A percentile compares a stretch with the other conserved stretches of the same genome.
Conservation (phyloP, 1,140 invertebrate genomes). For the Drosophila rhopaloa region DNA sequence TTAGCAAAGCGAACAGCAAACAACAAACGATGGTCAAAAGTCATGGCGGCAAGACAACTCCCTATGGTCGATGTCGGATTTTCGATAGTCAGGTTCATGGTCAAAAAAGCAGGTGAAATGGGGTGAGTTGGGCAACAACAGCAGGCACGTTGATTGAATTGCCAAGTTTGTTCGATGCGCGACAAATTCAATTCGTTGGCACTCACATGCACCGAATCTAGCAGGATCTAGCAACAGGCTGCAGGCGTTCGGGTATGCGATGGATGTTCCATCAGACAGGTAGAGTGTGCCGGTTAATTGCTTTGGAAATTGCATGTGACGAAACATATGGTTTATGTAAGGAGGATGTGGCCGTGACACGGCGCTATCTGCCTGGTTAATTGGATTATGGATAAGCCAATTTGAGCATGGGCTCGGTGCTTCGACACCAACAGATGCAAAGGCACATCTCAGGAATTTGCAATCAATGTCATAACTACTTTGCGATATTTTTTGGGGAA, state of each 20-base stretch:
- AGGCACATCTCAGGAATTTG: neutral
- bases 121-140: slow-evolving; percentile 4
- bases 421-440: neutral
- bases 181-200: slow-evolving; percentile 53
- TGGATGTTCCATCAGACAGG: slow-evolving; percentile 56
- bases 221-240: slow-evolving; percentile 42
- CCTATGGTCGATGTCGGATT: slow-evolving; percentile 13
- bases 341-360: slow-evolving; percentile 48
- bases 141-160: slow-evolving; percentile 63
- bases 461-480: slow-evolving; percentile 1
- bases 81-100: slow-evolving; percentile 34
- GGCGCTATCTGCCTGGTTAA: slow-evolving; percentile 40
- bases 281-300: slow-evolving; percentile 66
- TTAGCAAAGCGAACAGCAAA: slow-evolving; percentile 42
- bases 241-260: slow-evolving; percentile 34
- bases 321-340: slow-evolving; percentile 60
- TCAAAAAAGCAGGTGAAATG: slow-evolving; percentile 11
- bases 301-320: slow-evolving; percentile 75
- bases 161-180: slow-evolving; percentile 61
- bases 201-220: neutral
- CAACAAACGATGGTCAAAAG: slow-evolving; percentile 29
- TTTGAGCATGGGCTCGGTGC: slow-evolving; percentile 19
- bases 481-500: neutral
- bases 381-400: slow-evolving; percentile 59
- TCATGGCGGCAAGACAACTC: slow-evolving; percentile 4